These are phyloP conservation scores for Centroberyx gerrardi DNA, from an alignment of 2,797 vertebrate species.

Conservation along the genomic window DNA sequence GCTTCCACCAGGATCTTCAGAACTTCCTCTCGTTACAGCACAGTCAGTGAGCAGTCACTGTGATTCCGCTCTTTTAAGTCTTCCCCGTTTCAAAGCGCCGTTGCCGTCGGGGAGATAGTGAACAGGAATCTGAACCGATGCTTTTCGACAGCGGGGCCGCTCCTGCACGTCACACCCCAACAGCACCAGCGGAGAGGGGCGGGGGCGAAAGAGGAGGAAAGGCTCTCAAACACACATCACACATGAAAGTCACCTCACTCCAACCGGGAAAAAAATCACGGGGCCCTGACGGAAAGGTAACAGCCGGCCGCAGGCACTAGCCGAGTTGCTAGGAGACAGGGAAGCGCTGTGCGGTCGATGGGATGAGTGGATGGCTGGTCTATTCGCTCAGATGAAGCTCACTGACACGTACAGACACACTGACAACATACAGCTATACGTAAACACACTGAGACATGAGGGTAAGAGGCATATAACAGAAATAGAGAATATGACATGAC, in stretches of 20 bases:
- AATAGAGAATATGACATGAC: constrained; percentile 20
- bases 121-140: constrained; percentile 80
- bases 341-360: constrained; percentile 61
- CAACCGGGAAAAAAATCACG: constrained; percentile 75
- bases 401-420: constrained; percentile 66
- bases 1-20: constrained; percentile 60
- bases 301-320: constrained; percentile 72
- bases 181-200: constrained; percentile 61
- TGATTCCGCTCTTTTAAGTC: constrained; percentile 81
- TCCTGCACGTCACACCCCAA: constrained; percentile 71
- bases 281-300: constrained; percentile 80
- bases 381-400: constrained; percentile 64
- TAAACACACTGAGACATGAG: constrained; percentile 56
- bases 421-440: constrained; percentile 55
- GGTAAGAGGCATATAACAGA: constrained; percentile 21
- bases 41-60: constrained; percentile 80
- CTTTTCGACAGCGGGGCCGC: constrained; percentile 78
- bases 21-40: constrained; percentile 79
- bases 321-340: constrained; percentile 83
- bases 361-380: constrained; percentile 66
- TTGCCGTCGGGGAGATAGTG: constrained; percentile 72
- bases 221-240: constrained; percentile 75
- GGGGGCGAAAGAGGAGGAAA: constrained; percentile 5
- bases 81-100: constrained; percentile 77
- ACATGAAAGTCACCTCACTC: constrained; percentile 82